Evolutionary conservation across 2,113 vertebrate species (phyloP), one percentile per base, ranked within the genome.

Genomic region (Aplodontia rufa): DNA sequence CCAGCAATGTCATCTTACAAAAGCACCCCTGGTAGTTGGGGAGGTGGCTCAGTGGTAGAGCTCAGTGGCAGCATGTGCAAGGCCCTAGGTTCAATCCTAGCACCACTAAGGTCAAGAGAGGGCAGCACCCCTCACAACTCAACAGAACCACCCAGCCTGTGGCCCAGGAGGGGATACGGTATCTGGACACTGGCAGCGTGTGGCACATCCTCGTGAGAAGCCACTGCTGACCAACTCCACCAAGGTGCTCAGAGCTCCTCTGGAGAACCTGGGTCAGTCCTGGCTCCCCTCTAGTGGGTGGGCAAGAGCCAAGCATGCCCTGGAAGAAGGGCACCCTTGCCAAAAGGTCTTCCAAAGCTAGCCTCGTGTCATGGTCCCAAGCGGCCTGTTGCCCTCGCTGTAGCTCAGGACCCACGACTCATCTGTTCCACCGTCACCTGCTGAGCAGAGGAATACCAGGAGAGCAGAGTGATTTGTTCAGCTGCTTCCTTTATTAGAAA

Each of bases 401-500:
- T 0, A 0, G 3, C 64, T 76, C 53, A 86, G 79, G 0, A 0
- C 0, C 78, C 4, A 35, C 3, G 47, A 2, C 16, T 19, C 40
- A 0, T 26, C 9, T 20, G 16, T 68, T 45, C 55, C 12, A 32
- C 32, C 28, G 76, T 53, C 82, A 81, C 87, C 78, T 81, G 75
- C 87, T 24, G 45, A 85, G 62, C 85, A 68, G 64, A 97, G 87
- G 82, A 93, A 95, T 40, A 75, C 81, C 68, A 96, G 55, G 81
- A 58, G 72, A 80, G 74, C 87, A 35, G 68, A 71, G 53, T 20
- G 53, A 51, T 83, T 92, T 72, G 58, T 96, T 95, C 95, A 97
- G 95, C 85, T 83, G 96, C 93, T 95, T 95, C 92, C 91, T 97
- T 98, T 98, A 97, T 97, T 97, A 97, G 91, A 96, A 97, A 97